A percentile compares a stretch with the other conserved stretches of the same genome.
phyloP scores from a whole-genome alignment of 2,113 vertebrate genomes.

The Plecotus auritus region DNA sequence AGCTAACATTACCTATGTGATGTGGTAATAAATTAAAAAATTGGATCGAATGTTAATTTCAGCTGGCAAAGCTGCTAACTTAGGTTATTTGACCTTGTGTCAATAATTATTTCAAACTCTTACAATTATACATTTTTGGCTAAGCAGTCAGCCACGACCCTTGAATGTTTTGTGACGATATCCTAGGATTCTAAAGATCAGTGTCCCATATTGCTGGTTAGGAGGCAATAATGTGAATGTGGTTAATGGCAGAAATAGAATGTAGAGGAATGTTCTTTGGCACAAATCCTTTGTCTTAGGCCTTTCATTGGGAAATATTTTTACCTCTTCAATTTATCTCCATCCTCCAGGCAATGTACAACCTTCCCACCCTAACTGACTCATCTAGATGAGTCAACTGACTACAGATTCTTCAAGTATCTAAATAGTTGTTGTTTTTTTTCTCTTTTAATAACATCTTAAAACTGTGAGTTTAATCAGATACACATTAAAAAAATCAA shows the following conservation, averaged over 20 bases:
- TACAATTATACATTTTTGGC: background rate
- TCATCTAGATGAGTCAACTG: background rate
- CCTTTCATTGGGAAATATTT: background rate
- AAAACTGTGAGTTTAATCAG: background rate
- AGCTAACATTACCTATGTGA: background rate
- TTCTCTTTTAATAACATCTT: background rate
- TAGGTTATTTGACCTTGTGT: background rate
- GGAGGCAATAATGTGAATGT: background rate
- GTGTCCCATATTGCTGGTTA: background rate
- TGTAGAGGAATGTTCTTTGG: background rate
- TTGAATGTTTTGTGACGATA: background rate
- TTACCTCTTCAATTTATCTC: background rate
- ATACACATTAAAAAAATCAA: background rate
- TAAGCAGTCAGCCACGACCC: background rate
- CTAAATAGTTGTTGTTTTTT: background rate
- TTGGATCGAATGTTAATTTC: background rate
- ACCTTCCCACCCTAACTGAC: background rate
- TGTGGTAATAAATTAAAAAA: background rate
- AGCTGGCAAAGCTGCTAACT: background rate
- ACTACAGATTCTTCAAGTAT: background rate
- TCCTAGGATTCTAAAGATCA: background rate
- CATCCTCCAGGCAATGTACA: accelerated
- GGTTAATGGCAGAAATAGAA: background rate
- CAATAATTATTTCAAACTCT: background rate
- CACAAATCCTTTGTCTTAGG: background rate